These are phyloP conservation scores for Sebastes vulpes DNA, from an alignment of 2,797 vertebrate genomes.

Conservation along the genomic window DNA sequence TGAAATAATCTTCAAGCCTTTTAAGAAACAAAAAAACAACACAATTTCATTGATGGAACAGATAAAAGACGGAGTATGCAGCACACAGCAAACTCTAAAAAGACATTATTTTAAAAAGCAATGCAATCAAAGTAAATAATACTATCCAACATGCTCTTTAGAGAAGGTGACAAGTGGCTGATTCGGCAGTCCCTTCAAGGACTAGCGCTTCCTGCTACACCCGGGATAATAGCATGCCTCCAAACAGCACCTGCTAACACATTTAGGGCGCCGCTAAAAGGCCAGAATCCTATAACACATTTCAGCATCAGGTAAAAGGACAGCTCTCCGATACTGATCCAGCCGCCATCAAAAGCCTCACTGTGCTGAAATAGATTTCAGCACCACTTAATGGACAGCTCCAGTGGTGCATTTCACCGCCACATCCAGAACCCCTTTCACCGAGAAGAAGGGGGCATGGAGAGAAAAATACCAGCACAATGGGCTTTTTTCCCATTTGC, in stretches of 20 bases:
- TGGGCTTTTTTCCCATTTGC: not conserved
- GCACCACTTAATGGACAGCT: conserved; percentile 70
- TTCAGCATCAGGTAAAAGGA: conserved; percentile 52
- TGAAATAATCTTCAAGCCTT: conserved; percentile 8
- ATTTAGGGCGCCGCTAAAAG: conserved; percentile 24
- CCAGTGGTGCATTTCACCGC: conserved; percentile 34
- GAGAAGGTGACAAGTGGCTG: conserved; percentile 19
- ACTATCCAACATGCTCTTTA: conserved; percentile 5
- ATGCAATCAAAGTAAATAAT: conserved; percentile 13
- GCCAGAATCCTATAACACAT: conserved; percentile 7
- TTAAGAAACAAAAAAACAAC: not conserved
- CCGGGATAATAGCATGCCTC: conserved; percentile 15
- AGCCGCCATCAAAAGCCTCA: conserved; percentile 43
- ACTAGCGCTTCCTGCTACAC: conserved; percentile 10
- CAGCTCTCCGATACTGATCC: conserved; percentile 44
- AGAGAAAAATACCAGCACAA: conserved; percentile 39
- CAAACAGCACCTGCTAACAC: conserved; percentile 35
- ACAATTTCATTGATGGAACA: not conserved
- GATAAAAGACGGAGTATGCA: not conserved
- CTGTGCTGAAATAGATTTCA: conserved; percentile 64
- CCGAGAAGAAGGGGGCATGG: conserved; percentile 6
- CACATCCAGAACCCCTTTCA: conserved; percentile 34
- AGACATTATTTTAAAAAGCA: not conserved
- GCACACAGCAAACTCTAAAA: not conserved
- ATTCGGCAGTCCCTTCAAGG: conserved; percentile 19